Evolutionary conservation across 2,888 invertebrate genomes (phyloP).

Genomic region (Auanema freiburgensis): DNA sequence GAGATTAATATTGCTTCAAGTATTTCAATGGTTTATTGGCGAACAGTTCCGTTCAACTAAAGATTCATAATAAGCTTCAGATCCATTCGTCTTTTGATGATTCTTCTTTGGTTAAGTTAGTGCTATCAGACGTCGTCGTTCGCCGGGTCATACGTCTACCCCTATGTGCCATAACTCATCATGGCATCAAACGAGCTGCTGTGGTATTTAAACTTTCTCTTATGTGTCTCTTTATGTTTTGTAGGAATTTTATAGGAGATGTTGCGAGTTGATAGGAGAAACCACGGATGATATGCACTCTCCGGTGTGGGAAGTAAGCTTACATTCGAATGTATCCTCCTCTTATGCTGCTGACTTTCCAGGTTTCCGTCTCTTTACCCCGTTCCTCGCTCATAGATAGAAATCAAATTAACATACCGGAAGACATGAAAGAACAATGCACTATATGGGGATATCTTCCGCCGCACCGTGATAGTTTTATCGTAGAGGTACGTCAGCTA

Average conservation of each 20-base stretch:
- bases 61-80: not conserved
- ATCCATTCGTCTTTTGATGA: constrained; percentile 9
- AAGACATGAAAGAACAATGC: constrained; percentile 2
- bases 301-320: constrained; percentile 1
- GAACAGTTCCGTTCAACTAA: not conserved
- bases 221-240: not conserved
- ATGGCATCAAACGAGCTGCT: constrained; percentile 8
- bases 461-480: constrained; percentile 1
- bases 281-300: constrained; percentile 1
- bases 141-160: constrained; percentile 8
- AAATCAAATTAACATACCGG: constrained; percentile 1
- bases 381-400: constrained; percentile 1
- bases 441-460: constrained; percentile 2
- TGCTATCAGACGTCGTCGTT: constrained; percentile 3
- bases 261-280: constrained; percentile 5
- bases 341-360: not conserved
- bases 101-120: not conserved
- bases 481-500: not conserved
- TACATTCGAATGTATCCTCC: not conserved
- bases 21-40: not conserved
- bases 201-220: not conserved
- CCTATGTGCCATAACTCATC: constrained; percentile 5
- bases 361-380: constrained; percentile 2
- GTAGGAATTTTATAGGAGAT: not conserved
- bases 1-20: not conserved